These are phyloP conservation scores for Drosophila lacicola DNA, from an alignment of 2,888 invertebrate species.

Conservation along the genomic window DNA sequence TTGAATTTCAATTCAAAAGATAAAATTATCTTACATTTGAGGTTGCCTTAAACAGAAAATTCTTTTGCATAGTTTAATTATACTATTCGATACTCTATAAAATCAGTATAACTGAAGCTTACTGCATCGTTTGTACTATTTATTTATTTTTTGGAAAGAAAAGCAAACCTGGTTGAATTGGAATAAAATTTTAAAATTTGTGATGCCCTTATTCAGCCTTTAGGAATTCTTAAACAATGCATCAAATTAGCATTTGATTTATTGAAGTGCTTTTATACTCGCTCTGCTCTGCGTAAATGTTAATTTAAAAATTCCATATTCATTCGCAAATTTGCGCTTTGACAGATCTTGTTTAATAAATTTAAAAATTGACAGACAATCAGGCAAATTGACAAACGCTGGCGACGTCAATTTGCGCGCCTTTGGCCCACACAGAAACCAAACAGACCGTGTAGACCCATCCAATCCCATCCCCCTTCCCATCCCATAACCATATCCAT, in stretches of 20 bases:
- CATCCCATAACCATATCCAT: not conserved
- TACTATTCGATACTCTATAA: not conserved
- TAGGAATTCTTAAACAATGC: not conserved
- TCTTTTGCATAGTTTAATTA: not conserved
- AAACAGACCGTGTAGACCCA: slow-evolving; percentile 7
- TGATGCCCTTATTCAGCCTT: not conserved
- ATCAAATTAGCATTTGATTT: slow-evolving; percentile 35
- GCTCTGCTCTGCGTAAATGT: slow-evolving; percentile 16
- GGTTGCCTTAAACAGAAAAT: too few relatives aligned
- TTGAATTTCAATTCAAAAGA: too few relatives aligned
- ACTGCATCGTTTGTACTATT: not conserved
- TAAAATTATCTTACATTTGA: too few relatives aligned
- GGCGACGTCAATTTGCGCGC: slow-evolving; percentile 33
- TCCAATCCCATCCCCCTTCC: slow-evolving; percentile 2
- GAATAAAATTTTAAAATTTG: too few relatives aligned
- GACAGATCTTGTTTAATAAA: slow-evolving; percentile 58
- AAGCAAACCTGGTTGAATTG: too few relatives aligned
- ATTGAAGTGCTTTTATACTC: slow-evolving; percentile 14
- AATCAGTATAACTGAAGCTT: too few relatives aligned
- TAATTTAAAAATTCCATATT: slow-evolving; percentile 33
- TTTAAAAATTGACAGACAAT: slow-evolving; percentile 57
- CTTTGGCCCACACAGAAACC: slow-evolving; percentile 54
- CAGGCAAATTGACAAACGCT: slow-evolving; percentile 60
- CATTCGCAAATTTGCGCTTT: slow-evolving; percentile 22
- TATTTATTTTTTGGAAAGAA: not conserved